Base-by-base conservation (phyloP, 2,797 vertebrate genomes). In the Manis pentadactyla region DNA sequence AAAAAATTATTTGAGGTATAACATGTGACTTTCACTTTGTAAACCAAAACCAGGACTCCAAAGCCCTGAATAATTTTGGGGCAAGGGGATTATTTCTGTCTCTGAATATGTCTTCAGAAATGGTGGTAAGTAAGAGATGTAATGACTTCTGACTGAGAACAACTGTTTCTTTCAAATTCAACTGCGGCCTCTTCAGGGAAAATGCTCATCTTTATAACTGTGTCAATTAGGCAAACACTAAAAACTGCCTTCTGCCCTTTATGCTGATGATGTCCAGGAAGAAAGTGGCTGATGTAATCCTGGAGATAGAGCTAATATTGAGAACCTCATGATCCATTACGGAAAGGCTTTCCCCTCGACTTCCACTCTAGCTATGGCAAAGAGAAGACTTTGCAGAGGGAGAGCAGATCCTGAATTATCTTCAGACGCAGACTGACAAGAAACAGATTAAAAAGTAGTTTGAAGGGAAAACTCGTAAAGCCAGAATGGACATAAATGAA, bases 11-110 rank as follows among this genome's bases (percentile, higher is more conserved):
- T 42, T 66, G 61, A 97, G 49, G 85, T 82, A 71, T 64, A 61
- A 94, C 59, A 94, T 53, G 59, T 51, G 93, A 90, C 29, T 82
- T 83, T 81, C 68, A 61, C 53, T 95, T 74, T 93, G 93, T 75
- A 97, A 97, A 95, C 78, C 88, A 77, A 97, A 96, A 97, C 93
- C 88, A 75, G 53, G 82, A 83, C 96, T 92, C 93, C 27, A 77
- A 96, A 95, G 83, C 93, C 90, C 91, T 87, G 68, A 51, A 63
- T 96, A 79, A 96, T 96, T 97, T 84, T 55, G 86, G 87, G 95
- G 34, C 4, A 5, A 15, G 29, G 83, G 83, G 59, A 89, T 96
- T 93, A 84, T 59, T 29, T 78, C 93, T 93, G 88, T 93, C 91
- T 98, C 87, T 37, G 71, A 92, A 71, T 37, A 92, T 96, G 61